A percentile compares a stretch with the other conserved stretches of the same genome.
phyloP scores from a whole-genome alignment of 2,888 invertebrate genomes.

The Drosophila basisetae region DNA sequence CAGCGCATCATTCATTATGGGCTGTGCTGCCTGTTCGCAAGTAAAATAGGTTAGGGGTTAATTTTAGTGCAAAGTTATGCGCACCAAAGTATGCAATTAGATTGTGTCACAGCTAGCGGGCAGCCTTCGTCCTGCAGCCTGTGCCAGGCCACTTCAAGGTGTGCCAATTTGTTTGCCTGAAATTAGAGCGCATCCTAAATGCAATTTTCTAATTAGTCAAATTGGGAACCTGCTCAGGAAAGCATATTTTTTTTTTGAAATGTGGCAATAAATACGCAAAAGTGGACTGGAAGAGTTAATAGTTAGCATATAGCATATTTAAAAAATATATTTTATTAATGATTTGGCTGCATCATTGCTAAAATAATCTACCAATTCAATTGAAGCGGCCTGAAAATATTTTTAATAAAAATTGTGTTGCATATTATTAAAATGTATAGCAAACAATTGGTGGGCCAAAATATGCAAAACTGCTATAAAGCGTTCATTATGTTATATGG shows the following conservation, averaged over 20 bases:
- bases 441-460: conserved; percentile 29
- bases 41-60: conserved; percentile 81
- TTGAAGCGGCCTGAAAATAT: conserved; percentile 18
- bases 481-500: conserved; percentile 76
- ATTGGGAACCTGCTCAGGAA: conserved; percentile 28
- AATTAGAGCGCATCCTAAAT: conserved; percentile 71
- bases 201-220: conserved; percentile 77
- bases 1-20: conserved; percentile 72
- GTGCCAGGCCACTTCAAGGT: conserved; percentile 13
- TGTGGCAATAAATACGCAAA: neutral
- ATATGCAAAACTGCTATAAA: conserved; percentile 68
- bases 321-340: neutral
- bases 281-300: neutral
- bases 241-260: neutral
- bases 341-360: neutral
- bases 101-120: conserved; percentile 68
- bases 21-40: conserved; percentile 42
- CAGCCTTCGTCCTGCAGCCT: conserved; percentile 20
- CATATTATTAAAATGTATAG: conserved; percentile 41
- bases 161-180: conserved; percentile 71
- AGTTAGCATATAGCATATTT: neutral
- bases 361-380: conserved; percentile 12
- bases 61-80: conserved; percentile 83
- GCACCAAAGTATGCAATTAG: conserved; percentile 79
- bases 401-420: conserved; percentile 35